Percentiles rank a stretch among this genome's conserved stretches.
Evolutionary conservation across 2,888 invertebrate species (phyloP).

Genomic region (Athalia cordata): DNA sequence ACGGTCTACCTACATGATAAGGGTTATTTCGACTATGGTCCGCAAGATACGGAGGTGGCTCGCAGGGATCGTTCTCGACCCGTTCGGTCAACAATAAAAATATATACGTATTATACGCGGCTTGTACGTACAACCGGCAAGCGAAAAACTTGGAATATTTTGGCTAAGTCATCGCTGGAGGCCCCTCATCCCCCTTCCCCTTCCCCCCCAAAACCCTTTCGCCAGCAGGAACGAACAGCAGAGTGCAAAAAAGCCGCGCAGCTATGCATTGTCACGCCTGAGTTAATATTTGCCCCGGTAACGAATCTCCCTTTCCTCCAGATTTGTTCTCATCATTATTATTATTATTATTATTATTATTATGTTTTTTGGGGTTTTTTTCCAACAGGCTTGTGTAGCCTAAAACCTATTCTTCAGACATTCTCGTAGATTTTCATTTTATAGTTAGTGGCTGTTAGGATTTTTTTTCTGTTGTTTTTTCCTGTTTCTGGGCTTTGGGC

Average conservation of each 20-base stretch:
- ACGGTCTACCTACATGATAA: too few relatives aligned
- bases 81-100: slow-evolving; percentile 8
- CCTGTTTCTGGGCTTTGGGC: too few relatives aligned
- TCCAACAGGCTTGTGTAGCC: background rate
- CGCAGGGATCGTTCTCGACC: slow-evolving; percentile 1
- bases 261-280: slow-evolving; percentile 35
- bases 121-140: background rate
- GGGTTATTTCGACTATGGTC: background rate
- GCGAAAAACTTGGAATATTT: slow-evolving; percentile 25
- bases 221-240: background rate
- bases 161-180: slow-evolving; percentile 16
- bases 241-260: background rate
- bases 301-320: background rate
- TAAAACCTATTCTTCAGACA: too few relatives aligned
- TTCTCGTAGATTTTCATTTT: too few relatives aligned
- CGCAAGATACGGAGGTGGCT: background rate
- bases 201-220: background rate
- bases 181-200: background rate
- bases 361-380: background rate
- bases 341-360: background rate
- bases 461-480: too few relatives aligned
- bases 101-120: background rate
- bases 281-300: slow-evolving; percentile 28
- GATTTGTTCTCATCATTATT: background rate
- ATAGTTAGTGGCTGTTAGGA: too few relatives aligned